phyloP scores from a whole-genome alignment of 2,797 vertebrate species.

The Mus minutoides region DNA sequence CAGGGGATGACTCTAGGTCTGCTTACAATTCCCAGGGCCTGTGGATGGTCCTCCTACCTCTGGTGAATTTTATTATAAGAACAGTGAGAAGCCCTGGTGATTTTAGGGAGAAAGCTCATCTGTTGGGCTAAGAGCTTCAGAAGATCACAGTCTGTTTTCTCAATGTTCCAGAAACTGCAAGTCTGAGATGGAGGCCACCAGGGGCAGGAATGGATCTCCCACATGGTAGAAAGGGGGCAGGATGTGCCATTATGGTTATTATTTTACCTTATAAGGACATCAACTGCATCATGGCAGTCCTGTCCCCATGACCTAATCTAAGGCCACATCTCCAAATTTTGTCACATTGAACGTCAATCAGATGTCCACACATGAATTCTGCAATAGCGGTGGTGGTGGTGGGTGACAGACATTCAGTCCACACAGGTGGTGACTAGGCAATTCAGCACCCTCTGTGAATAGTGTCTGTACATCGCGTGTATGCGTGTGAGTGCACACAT shows the following conservation, averaged over 20 bases:
- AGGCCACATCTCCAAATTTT: not conserved
- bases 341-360: accelerated
- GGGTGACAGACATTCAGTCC: too few relatives aligned
- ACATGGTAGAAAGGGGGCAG: not conserved
- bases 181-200: not conserved
- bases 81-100: not conserved
- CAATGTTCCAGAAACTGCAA: not conserved
- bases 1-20: not conserved
- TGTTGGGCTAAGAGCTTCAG: not conserved
- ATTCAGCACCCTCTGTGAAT: not conserved
- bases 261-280: not conserved
- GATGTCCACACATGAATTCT: not conserved
- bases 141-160: not conserved
- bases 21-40: not conserved
- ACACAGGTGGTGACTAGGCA: not conserved
- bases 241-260: not conserved
- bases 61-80: not conserved
- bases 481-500: too few relatives aligned
- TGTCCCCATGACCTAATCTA: not conserved
- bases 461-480: not conserved
- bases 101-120: not conserved
- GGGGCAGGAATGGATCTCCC: not conserved
- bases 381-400: not conserved
- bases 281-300: not conserved
- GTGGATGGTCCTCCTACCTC: not conserved